Evolutionary conservation across 2,113 vertebrate genomes (phyloP).

Genomic region (Hymenochirus boettgeri): DNA sequence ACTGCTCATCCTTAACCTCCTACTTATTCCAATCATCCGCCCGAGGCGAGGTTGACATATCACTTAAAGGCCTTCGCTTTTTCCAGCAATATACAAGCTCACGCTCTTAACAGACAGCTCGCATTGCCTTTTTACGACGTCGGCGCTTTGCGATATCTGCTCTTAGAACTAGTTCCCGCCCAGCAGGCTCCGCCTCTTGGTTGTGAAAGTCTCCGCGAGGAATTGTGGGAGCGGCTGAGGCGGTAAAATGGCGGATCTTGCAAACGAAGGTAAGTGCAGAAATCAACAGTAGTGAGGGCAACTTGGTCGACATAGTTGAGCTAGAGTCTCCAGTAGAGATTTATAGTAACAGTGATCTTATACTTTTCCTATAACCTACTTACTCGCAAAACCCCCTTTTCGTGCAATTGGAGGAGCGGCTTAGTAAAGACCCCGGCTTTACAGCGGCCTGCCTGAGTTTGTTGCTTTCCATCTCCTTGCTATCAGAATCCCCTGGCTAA

Average conservation of each 20-base stretch:
- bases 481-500: too few relatives aligned
- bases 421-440: conserved; percentile 10
- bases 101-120: too few relatives aligned
- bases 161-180: conserved; percentile 37
- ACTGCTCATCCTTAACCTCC: too few relatives aligned
- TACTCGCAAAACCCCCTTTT: too few relatives aligned
- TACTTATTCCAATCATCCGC: too few relatives aligned
- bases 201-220: conserved; percentile 58
- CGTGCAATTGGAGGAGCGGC: conserved; percentile 19
- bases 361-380: too few relatives aligned
- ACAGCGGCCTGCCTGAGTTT: background rate
- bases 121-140: too few relatives aligned
- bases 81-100: too few relatives aligned
- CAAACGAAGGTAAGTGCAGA: conserved; percentile 77
- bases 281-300: background rate
- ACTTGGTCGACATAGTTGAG: too few relatives aligned
- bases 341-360: background rate
- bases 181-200: conserved; percentile 14
- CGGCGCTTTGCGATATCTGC: too few relatives aligned
- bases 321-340: background rate
- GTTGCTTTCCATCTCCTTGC: background rate
- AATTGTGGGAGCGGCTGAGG: conserved; percentile 75
- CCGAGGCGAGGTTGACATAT: too few relatives aligned
- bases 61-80: too few relatives aligned
- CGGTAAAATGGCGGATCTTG: conserved; percentile 85